Evolutionary conservation across 2,113 vertebrate genomes (phyloP).

Genomic region (Semicossyphus pulcher): DNA sequence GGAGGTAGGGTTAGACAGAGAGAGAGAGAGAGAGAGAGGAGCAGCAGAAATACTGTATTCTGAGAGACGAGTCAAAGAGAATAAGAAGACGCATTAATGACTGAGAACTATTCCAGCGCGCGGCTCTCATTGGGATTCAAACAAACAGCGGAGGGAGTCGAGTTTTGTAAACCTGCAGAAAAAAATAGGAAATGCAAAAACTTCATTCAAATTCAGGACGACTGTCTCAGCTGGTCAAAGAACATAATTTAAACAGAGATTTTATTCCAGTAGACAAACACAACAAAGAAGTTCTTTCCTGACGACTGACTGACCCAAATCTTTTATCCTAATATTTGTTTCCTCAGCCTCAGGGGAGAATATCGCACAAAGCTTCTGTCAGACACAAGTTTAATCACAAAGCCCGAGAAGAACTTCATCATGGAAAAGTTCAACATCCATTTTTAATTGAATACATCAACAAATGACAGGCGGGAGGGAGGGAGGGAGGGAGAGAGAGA

Average conservation of each 20-base stretch:
- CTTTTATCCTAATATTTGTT: slow-evolving; percentile 41
- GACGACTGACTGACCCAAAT: slow-evolving; percentile 38
- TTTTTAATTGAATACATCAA: slow-evolving; percentile 43
- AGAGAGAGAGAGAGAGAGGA: neutral
- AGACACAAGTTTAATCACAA: slow-evolving; percentile 28
- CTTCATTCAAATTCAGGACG: no score
- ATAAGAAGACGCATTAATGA: slow-evolving; percentile 44
- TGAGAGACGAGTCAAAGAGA: slow-evolving; percentile 44
- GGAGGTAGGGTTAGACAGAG: slow-evolving; percentile 15
- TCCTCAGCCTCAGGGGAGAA: slow-evolving; percentile 22
- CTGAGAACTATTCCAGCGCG: slow-evolving; percentile 7
- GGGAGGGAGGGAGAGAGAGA: slow-evolving; percentile 1
- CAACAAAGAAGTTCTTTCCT: slow-evolving; percentile 9
- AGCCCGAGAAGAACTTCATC: slow-evolving; percentile 27
- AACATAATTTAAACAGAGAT: neutral
- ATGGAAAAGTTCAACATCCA: slow-evolving; percentile 15
- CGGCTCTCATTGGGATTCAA: slow-evolving; percentile 9
- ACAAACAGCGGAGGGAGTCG: neutral
- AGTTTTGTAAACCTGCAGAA: slow-evolving; percentile 21
- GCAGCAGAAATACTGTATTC: slow-evolving; percentile 17
- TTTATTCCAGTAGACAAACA: slow-evolving; percentile 9
- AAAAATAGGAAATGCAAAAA: slow-evolving; percentile 24
- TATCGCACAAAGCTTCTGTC: slow-evolving; percentile 36
- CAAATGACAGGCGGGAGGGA: slow-evolving; percentile 9
- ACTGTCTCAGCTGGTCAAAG: slow-evolving; percentile 24